Conservation (phyloP, 2,113 vertebrate species). For the Pseudorectes ferrugineus region DNA sequence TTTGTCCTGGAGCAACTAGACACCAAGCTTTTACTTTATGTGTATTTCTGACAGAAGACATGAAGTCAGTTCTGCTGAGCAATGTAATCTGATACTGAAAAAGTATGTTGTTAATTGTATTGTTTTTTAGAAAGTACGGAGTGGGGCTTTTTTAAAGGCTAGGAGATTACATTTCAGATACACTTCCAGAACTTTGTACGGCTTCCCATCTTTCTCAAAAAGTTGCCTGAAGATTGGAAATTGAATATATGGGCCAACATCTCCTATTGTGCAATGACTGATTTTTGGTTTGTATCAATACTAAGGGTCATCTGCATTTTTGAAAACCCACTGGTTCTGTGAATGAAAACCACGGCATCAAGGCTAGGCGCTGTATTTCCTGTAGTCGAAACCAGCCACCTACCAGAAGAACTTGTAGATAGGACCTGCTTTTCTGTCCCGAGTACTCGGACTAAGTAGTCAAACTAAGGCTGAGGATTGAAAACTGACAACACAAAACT, state of each 20-base stretch:
- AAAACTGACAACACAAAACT: not conserved
- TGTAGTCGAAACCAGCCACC: not conserved
- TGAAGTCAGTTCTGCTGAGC: not conserved
- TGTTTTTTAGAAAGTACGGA: not conserved
- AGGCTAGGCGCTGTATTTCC: not conserved
- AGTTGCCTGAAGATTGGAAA: not conserved
- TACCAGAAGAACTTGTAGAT: rapidly evolving
- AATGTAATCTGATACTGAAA: not conserved
- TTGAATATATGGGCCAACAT: not conserved
- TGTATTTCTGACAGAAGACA: not conserved
- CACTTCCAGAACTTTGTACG: not conserved
- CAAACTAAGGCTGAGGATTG: not conserved
- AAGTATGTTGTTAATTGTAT: not conserved
- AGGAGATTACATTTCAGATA: not conserved
- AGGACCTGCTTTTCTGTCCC: not conserved
- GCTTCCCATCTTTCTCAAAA: not conserved
- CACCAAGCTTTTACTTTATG: not conserved
- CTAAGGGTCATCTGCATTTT: not conserved
- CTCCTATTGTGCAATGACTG: not conserved
- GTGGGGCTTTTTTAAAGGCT: rapidly evolving
- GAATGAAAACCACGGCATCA: not conserved
- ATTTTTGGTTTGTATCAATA: not conserved
- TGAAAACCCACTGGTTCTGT: not conserved
- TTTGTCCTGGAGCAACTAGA: not conserved
- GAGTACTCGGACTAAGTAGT: rapidly evolving